These are phyloP conservation scores for Drosophila novamexicana DNA, from an alignment of 1,140 invertebrate species.

Conservation along the genomic window DNA sequence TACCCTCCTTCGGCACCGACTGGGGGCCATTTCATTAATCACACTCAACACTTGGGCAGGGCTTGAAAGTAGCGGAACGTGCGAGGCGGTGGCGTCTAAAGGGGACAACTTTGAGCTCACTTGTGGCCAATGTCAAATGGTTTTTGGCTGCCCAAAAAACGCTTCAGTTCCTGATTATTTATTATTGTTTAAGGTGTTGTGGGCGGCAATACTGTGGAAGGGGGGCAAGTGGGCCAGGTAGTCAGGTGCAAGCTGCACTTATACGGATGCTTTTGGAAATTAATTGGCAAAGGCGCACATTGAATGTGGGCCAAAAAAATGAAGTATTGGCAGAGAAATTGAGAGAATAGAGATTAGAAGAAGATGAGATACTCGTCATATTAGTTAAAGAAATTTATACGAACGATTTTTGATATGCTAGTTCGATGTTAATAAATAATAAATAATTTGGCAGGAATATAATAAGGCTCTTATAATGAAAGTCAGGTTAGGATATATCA, in stretches of 20 bases:
- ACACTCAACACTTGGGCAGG: constrained; percentile 71
- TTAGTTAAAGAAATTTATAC: too few species aligned
- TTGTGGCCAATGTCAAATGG: constrained; percentile 71
- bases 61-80: constrained; percentile 32
- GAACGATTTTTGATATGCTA: too few species aligned
- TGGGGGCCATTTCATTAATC: constrained; percentile 77
- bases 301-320: too few species aligned
- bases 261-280: not conserved
- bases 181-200: constrained; percentile 24
- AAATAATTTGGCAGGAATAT: too few species aligned
- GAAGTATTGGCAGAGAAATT: not conserved
- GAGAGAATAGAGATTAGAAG: not conserved
- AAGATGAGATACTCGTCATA: not conserved
- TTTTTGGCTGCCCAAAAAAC: constrained; percentile 30
- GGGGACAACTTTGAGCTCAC: constrained; percentile 25
- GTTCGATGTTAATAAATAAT: too few species aligned
- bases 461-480: too few species aligned
- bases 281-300: not conserved
- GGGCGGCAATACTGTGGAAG: not conserved
- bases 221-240: not conserved
- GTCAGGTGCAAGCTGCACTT: not conserved
- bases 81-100: not conserved
- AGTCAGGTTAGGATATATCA: too few species aligned
- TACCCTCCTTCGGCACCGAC: constrained; percentile 26
- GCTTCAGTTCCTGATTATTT: constrained; percentile 35